Percentiles rank a stretch among this genome's conserved stretches.
These are phyloP conservation scores for Miniopterus natalensis DNA, from an alignment of 2,113 vertebrate genomes.

Conservation along the genomic window DNA sequence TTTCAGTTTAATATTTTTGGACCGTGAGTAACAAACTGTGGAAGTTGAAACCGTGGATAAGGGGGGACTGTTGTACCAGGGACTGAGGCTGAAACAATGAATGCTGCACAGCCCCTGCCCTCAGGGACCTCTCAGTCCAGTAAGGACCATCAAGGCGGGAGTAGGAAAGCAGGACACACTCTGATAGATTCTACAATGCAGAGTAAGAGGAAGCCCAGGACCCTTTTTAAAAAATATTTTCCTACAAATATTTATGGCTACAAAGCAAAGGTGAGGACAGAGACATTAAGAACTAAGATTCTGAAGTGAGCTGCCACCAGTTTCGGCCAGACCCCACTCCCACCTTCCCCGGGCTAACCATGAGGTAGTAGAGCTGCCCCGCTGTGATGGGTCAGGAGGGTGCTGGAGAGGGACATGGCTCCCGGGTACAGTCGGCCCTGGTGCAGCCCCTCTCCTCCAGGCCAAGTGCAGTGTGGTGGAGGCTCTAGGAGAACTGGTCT, in stretches of 20 bases:
- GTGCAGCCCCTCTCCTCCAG: background rate
- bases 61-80: too few relatives aligned
- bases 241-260: background rate
- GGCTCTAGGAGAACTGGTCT: background rate
- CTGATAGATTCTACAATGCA: background rate
- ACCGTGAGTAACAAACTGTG: background rate
- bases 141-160: background rate
- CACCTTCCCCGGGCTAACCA: background rate
- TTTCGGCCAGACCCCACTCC: background rate
- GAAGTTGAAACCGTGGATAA: background rate
- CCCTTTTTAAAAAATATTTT: too few relatives aligned
- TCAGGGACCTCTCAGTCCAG: background rate
- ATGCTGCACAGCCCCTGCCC: background rate
- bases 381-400: too few relatives aligned
- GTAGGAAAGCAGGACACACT: background rate
- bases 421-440: background rate
- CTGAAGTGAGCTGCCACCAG: background rate
- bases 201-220: background rate
- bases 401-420: rapidly evolving
- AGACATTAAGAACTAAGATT: background rate
- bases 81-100: background rate
- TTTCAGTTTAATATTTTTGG: background rate
- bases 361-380: background rate
- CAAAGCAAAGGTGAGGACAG: background rate
- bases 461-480: background rate